Base-by-base conservation (phyloP, 2,888 invertebrate species). In the Drosophila testacea region DNA sequence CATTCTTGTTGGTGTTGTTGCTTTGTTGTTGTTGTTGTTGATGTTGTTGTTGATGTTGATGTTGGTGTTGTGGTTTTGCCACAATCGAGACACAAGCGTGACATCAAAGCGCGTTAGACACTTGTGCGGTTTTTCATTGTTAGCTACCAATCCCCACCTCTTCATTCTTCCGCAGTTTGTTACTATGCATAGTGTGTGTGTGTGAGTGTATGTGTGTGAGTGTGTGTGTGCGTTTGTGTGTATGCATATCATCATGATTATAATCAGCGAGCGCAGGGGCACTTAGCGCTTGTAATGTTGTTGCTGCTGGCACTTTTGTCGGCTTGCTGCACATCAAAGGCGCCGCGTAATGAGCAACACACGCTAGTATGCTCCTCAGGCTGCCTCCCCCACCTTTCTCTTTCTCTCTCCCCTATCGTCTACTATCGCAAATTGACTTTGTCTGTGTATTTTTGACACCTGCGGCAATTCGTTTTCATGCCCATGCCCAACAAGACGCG, bases 381-480 rank as follows among this genome's bases (percentile, higher is more conserved):
- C 63, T 13, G 27, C 62, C 50, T 39, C 47, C 41, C 16, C 51
- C 42, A 46, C 34, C 38, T 13, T 22, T 22, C 22, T n/a, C 13
- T 30, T 6, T 50, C 7, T 16, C 16, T 27, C 30, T 11, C 27
- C 41, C 6, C 4, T 34, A 22, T 63, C 71, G 67, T 76, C 86
- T 75, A 76, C 69, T 66, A 78, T 70, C 68, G 72, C 75, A 88
- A 84, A 84, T 84, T 86, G 83, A 84, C 83, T 88, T 84, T 84
- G 83, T 88, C 87, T 84, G 83, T 84, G 87, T 84, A 83, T 86
- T 84, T 84, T 86, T 86, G 84, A 88, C 83, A 84, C 83, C 83
- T 84, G 83, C 83, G 83, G 83, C 83, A 88, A 86, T 88, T 83
- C 89, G 70, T 83, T 86, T 77, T 69, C 69, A 62, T 71, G 69